Percentiles rank a stretch among this genome's conserved stretches.
These are phyloP conservation scores for Haliclona indistincta DNA, from an alignment of 37 sponge, comb jelly and placozoan genomes.

Conservation along the genomic window DNA sequence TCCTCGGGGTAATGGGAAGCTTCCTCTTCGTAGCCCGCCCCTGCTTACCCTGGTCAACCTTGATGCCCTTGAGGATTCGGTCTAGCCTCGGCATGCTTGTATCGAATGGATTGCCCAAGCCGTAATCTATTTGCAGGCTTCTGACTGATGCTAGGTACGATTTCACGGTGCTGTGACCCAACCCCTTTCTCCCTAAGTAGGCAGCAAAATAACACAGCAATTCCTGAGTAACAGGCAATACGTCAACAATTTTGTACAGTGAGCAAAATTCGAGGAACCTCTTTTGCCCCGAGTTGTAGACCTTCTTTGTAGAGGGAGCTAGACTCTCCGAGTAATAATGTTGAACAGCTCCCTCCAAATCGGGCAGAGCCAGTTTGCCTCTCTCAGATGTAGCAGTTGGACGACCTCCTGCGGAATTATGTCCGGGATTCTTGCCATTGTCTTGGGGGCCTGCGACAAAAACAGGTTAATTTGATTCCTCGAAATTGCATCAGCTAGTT, in stretches of 20 bases:
- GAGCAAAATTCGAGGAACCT: slow-evolving; percentile 34
- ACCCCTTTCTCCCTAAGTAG: too few species aligned
- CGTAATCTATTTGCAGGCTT: slow-evolving; percentile 8
- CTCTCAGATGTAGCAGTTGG: not conserved
- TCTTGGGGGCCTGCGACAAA: slow-evolving; percentile 12
- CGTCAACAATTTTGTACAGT: not conserved
- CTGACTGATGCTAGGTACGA: slow-evolving; percentile 34
- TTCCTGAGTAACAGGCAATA: slow-evolving; percentile 28
- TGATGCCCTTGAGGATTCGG: slow-evolving; percentile 3
- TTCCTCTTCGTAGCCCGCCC: not conserved
- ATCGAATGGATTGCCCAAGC: not conserved
- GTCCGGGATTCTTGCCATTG: not conserved
- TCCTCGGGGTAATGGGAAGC: slow-evolving; percentile 28
- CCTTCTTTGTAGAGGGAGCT: slow-evolving; percentile 30
- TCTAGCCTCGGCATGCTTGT: not conserved
- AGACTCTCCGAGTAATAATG: not conserved
- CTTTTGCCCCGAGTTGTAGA: slow-evolving; percentile 17
- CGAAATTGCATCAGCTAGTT: slow-evolving; percentile 58
- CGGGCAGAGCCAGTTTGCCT: slow-evolving; percentile 27
- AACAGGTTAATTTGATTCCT: slow-evolving; percentile 14
- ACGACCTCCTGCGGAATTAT: not conserved
- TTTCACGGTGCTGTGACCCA: slow-evolving; percentile 12
- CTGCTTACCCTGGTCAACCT: not conserved
- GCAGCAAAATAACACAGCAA: slow-evolving; percentile 30
- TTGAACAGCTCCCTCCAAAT: slow-evolving; percentile 28